phyloP scores from a whole-genome alignment of 2,113 vertebrate species.

The Cochlearius cochlearius region DNA sequence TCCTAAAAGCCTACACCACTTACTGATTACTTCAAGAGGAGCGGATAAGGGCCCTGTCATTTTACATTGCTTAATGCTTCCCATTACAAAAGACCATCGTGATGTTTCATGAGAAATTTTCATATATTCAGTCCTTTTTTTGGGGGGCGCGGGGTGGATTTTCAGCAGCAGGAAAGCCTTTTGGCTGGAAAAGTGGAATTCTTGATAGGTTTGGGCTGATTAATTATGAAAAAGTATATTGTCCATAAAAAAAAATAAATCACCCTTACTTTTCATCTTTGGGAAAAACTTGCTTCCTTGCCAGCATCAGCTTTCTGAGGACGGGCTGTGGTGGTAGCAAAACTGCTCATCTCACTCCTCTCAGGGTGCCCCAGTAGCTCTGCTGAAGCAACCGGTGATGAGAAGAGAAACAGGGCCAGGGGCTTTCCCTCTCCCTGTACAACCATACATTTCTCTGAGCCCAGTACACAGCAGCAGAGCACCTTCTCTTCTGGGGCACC shows the following conservation, averaged over 20 bases:
- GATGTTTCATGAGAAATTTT: neutral
- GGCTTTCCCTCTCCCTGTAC: neutral
- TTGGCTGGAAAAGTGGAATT: neutral
- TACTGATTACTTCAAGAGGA: constrained; percentile 9
- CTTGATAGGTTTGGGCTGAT: neutral
- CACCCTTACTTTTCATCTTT: neutral
- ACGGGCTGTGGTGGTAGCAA: neutral
- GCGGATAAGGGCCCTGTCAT: neutral
- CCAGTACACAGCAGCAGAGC: neutral
- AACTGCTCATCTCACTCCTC: neutral
- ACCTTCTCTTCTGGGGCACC: neutral
- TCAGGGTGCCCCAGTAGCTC: neutral
- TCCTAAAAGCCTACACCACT: neutral
- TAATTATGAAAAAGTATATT: neutral
- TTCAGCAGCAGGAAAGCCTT: neutral
- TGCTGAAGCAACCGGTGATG: neutral
- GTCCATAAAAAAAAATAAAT: neutral
- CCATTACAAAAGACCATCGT: neutral
- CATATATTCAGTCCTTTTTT: neutral
- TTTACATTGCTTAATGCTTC: constrained; percentile 3
- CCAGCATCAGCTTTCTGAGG: neutral
- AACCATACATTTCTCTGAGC: neutral
- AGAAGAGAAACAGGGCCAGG: neutral
- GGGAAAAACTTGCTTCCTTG: neutral
- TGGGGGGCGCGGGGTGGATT: neutral